Conservation (phyloP, 1,140 invertebrate species). For the Bombus polaris region DNA sequence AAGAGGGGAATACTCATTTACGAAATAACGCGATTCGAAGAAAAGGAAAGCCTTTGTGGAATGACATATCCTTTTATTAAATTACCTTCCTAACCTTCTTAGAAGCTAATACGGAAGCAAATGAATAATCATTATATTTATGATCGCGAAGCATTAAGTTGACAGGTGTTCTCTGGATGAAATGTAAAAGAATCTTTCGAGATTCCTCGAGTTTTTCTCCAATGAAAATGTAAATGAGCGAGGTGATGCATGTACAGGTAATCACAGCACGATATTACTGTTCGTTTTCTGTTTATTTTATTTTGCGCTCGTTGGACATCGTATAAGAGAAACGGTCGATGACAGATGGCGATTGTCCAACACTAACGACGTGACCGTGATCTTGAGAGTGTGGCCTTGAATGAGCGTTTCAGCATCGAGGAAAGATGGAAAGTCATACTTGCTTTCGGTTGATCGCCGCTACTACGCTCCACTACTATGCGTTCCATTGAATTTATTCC, state of each 20-base stretch:
- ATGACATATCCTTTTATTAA: background rate
- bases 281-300: constrained; percentile 29
- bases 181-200: background rate
- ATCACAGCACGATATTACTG: constrained; percentile 33
- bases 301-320: constrained; percentile 17
- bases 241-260: constrained; percentile 42
- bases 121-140: background rate
- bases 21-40: background rate
- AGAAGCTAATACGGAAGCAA: constrained; percentile 2
- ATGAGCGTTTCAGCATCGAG: constrained; percentile 49
- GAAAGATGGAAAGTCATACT: constrained; percentile 52
- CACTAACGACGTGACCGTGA: constrained; percentile 58
- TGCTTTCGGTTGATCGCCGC: constrained; percentile 51
- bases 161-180: background rate
- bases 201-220: background rate
- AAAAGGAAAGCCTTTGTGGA: background rate
- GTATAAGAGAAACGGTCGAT: constrained; percentile 56
- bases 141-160: background rate
- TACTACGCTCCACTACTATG: background rate
- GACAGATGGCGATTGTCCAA: constrained; percentile 65
- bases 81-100: background rate
- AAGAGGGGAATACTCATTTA: background rate
- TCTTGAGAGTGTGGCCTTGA: constrained; percentile 56
- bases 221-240: background rate
- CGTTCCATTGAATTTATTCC: constrained; percentile 17